phyloP scores from a whole-genome alignment of 2,797 vertebrate genomes.

The Taeniopygia guttata region DNA sequence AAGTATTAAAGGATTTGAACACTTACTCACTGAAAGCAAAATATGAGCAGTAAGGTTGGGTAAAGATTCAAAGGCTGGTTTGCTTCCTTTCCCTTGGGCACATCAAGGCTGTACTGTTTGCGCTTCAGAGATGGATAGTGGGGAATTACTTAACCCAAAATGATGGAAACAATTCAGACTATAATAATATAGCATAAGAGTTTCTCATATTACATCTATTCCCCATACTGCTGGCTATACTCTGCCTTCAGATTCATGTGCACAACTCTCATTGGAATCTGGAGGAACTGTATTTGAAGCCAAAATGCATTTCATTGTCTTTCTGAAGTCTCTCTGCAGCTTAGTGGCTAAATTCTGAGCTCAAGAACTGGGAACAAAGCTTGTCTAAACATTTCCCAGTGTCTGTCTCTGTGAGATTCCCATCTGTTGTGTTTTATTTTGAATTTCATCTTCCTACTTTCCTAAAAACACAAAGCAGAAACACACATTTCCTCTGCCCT shows the following conservation, averaged over 20 bases:
- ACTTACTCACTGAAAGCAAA: constrained; percentile 67
- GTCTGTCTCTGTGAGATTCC: constrained; percentile 19
- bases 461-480: constrained; percentile 49
- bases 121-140: constrained; percentile 59
- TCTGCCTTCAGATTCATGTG: constrained; percentile 36
- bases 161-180: constrained; percentile 62
- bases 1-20: constrained; percentile 70
- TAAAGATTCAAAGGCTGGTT: constrained; percentile 62
- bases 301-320: constrained; percentile 46
- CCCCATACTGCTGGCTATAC: constrained; percentile 37
- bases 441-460: constrained; percentile 36
- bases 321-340: constrained; percentile 11
- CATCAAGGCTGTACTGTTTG: constrained; percentile 47
- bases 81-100: constrained; percentile 55
- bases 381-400: constrained; percentile 46
- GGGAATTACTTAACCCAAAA: constrained; percentile 65
- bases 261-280: constrained; percentile 32
- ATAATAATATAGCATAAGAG: constrained; percentile 50
- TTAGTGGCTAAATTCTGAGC: constrained; percentile 18
- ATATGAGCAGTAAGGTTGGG: constrained; percentile 59
- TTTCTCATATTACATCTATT: constrained; percentile 62
- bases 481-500: constrained; percentile 5
- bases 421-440: constrained; percentile 48
- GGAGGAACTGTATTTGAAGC: neutral
- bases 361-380: constrained; percentile 2